phyloP scores from a whole-genome alignment of 2,888 invertebrate species.

The Apodemia duryi region DNA sequence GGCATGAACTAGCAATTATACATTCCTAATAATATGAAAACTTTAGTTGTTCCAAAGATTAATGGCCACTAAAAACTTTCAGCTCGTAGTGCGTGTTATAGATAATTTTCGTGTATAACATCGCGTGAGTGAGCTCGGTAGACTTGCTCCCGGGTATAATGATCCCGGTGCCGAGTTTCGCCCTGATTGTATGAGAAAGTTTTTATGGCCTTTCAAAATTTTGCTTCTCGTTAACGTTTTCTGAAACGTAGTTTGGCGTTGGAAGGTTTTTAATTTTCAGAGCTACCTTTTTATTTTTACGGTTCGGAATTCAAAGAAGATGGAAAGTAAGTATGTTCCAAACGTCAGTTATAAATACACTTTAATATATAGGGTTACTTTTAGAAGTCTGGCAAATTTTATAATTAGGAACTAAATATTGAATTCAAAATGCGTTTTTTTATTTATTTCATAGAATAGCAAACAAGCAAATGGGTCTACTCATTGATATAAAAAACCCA shows the following conservation, averaged over 20 bases:
- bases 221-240: conserved; percentile 2
- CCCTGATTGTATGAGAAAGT: background rate
- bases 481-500: too few relatives aligned
- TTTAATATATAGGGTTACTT: too few relatives aligned
- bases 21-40: background rate
- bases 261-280: background rate
- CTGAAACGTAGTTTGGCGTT: background rate
- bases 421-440: too few relatives aligned
- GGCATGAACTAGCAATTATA: background rate
- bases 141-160: background rate
- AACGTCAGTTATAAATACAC: too few relatives aligned
- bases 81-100: background rate
- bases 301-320: background rate
- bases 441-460: too few relatives aligned
- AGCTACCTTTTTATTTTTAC: background rate
- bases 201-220: conserved; percentile 5
- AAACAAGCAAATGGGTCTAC: too few relatives aligned
- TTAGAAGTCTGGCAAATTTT: too few relatives aligned
- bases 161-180: background rate
- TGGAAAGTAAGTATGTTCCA: too few relatives aligned
- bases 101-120: conserved; percentile 8
- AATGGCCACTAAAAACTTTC: conserved; percentile 3
- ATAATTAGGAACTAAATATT: too few relatives aligned
- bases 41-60: background rate
- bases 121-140: conserved; percentile 7